These are phyloP conservation scores for Teinopalpus imperialis DNA, from an alignment of 2,888 invertebrate genomes.

Conservation along the genomic window DNA sequence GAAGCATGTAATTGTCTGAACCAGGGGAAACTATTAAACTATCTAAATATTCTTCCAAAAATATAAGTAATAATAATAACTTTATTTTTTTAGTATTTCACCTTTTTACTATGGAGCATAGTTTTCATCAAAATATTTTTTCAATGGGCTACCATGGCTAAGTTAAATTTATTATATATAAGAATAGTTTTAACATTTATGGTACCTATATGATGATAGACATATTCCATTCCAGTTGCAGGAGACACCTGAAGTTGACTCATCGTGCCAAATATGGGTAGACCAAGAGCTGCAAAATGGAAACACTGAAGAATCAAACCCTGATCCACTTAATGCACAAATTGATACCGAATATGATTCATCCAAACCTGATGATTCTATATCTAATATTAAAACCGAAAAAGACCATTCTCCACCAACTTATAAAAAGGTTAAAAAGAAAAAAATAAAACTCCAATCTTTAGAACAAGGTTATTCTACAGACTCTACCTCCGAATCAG, in stretches of 20 bases:
- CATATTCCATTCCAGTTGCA: constrained; percentile 48
- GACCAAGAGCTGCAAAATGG: constrained; percentile 43
- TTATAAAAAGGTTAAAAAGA: constrained; percentile 51
- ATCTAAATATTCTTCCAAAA: too few relatives aligned
- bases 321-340: constrained; percentile 53
- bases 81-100: too few relatives aligned
- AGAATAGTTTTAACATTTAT: constrained; percentile 1
- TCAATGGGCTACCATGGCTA: too few relatives aligned
- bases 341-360: constrained; percentile 53
- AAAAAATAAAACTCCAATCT: constrained; percentile 46
- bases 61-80: too few relatives aligned
- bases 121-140: too few relatives aligned
- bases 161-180: constrained; percentile 14
- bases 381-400: constrained; percentile 38
- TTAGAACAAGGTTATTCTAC: constrained; percentile 38
- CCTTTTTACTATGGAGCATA: too few relatives aligned
- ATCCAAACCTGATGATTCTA: constrained; percentile 36
- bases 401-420: constrained; percentile 33
- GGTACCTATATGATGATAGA: too few relatives aligned
- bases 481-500: constrained; percentile 39
- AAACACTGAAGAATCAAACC: constrained; percentile 44
- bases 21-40: too few relatives aligned
- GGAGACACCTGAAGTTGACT: constrained; percentile 51
- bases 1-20: too few relatives aligned
- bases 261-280: constrained; percentile 57